Conservation (phyloP, 2,113 vertebrate genomes). For the Lepus timidus region DNA sequence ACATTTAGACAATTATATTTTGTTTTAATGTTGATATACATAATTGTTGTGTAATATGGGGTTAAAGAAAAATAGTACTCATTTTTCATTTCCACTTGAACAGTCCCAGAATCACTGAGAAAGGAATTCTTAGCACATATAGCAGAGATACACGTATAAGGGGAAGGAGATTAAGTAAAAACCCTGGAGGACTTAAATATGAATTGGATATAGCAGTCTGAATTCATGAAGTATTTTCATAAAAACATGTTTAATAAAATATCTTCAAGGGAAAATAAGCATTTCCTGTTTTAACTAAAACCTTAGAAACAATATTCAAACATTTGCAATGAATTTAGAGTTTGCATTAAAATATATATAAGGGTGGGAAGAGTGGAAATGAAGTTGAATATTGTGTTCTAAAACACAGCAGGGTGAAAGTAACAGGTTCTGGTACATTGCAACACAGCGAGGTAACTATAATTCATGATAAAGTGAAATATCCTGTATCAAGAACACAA, state of each 20-base stretch:
- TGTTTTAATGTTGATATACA: neutral
- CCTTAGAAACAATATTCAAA: neutral
- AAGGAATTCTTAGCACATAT: neutral
- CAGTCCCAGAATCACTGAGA: neutral
- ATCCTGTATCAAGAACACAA: no score
- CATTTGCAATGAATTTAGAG: neutral
- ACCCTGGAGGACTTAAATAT: neutral
- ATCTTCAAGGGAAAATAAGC: neutral
- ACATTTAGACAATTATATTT: neutral
- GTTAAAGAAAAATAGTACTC: neutral
- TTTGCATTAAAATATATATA: neutral
- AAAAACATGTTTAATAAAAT: neutral
- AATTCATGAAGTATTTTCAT: neutral
- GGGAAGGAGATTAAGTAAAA: neutral
- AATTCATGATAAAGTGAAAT: no score
- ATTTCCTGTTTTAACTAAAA: neutral
- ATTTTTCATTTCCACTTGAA: slow-evolving; percentile 18
- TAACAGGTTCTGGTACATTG: no score
- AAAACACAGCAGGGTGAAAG: no score
- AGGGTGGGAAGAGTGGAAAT: no score
- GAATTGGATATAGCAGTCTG: neutral
- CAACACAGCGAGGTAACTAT: no score
- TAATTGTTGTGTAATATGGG: neutral
- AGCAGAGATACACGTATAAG: neutral
- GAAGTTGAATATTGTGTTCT: no score